Base-by-base conservation (phyloP, 2,113 vertebrate genomes). In the Hemibagrus wyckioides region DNA sequence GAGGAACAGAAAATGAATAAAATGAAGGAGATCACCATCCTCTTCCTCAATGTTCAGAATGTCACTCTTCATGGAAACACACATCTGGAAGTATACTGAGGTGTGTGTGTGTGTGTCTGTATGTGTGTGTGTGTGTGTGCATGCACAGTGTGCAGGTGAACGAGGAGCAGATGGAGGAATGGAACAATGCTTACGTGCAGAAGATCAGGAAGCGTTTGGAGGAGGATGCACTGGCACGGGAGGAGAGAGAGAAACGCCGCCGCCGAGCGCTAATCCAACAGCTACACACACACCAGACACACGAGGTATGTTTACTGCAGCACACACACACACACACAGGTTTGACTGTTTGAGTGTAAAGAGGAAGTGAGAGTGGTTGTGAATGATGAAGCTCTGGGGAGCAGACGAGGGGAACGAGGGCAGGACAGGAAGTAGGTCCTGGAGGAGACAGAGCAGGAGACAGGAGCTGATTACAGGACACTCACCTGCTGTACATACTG, bases 191-290 rank as follows among this genome's bases (percentile, higher is more conserved):
- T 2, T 98, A 97, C 88, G 92, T 98, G 85, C 95, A 93, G 83
- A 97, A 95, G 91, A 97, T 99, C 90, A 94, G 96, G 77, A 96
- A 95, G 91, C 95, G 94, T 71, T 87, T 97, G n/a, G 93, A 96
- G 88, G 96, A 98, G 91, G 96, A 97, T 81, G 91, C 50, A 0
- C 54, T 91, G 0, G 93, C 96, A 13, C 92, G 95, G 6, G 95
- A 97, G 28, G 95, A 97, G 90, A 94, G 95, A 87, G 96, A 96
- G 88, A 98, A 96, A 91, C 95, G 97, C 77, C 91, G 95, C 0
- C 89, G 94, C 83, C 94, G 92, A 89, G 94, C 97, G 80, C 85
- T 99, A 39, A 82, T 96, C 92, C 96, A 97, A 56, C 97, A 97
- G 76, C 89, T 97, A 56, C 94, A 89, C 63, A 39, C 67, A 15